phyloP scores from a whole-genome alignment of 2,797 vertebrate species.

The Platyrinchus mystaceus region DNA sequence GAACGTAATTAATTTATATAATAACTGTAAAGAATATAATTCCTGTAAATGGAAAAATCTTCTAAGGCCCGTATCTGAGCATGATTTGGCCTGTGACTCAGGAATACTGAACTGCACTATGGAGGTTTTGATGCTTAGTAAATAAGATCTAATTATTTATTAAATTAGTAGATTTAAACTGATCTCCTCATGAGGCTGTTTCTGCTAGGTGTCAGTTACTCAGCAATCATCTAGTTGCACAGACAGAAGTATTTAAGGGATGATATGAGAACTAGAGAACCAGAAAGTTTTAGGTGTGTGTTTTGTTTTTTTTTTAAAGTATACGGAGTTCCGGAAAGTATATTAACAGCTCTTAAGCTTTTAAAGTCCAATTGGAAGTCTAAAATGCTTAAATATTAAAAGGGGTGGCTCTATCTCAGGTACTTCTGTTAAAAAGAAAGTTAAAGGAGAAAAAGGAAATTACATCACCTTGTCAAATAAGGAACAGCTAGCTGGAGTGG shows the following conservation, averaged over 20 bases:
- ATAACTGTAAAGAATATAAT: neutral
- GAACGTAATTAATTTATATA: neutral
- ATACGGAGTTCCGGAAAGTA: neutral
- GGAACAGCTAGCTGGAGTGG: slow-evolving; percentile 72
- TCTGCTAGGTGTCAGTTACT: neutral
- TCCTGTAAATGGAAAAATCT: neutral
- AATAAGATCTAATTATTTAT: neutral
- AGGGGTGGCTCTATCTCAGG: slow-evolving; percentile 1
- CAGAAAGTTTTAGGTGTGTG: neutral
- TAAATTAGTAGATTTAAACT: neutral
- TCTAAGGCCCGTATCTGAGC: neutral
- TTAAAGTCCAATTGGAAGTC: neutral
- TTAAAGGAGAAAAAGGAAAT: slow-evolving; percentile 70
- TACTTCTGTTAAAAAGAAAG: slow-evolving; percentile 26
- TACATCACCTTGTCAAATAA: slow-evolving; percentile 78
- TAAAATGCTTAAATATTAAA: slow-evolving; percentile 24
- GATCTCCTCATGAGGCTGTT: neutral
- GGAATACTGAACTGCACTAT: neutral
- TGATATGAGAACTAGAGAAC: neutral
- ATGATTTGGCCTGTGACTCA: neutral
- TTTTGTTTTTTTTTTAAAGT: neutral
- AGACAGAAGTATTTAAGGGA: neutral
- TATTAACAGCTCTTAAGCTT: neutral
- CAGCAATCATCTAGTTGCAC: neutral
- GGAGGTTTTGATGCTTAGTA: neutral